Conservation (phyloP, 2,888 invertebrate species). For the Altica lythri region DNA sequence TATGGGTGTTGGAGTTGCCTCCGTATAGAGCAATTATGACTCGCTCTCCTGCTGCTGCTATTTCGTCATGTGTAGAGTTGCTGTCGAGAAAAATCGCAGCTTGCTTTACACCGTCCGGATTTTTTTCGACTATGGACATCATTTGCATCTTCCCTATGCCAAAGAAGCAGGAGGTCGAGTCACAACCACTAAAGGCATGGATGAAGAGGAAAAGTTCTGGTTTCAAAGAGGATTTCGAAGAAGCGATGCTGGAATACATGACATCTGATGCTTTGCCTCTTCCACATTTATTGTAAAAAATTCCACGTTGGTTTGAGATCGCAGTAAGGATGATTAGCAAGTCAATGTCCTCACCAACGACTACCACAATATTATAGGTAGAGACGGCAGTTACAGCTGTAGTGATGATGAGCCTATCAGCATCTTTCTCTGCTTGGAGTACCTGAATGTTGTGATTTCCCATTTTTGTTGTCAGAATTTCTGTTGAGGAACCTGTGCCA, state of each 20-base stretch:
- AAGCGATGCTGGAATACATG: slow-evolving; percentile 22
- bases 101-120: slow-evolving; percentile 18
- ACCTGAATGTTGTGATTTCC: slow-evolving; percentile 3
- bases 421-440: not conserved
- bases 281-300: slow-evolving; percentile 20
- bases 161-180: slow-evolving; percentile 15
- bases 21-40: slow-evolving; percentile 3
- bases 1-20: slow-evolving; percentile 6
- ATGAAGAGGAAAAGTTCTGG: slow-evolving; percentile 21
- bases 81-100: slow-evolving; percentile 21
- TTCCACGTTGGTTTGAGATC: slow-evolving; percentile 17
- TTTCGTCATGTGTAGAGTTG: slow-evolving; percentile 24
- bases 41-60: slow-evolving; percentile 14
- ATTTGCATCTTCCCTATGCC: slow-evolving; percentile 19
- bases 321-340: not conserved
- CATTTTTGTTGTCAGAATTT: not conserved
- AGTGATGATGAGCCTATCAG: too few species aligned
- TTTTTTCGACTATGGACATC: slow-evolving; percentile 21
- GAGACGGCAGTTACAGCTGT: slow-evolving; percentile 1
- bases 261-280: too few species aligned
- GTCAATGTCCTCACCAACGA: not conserved
- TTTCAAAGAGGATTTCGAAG: slow-evolving; percentile 17
- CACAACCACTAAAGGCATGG: slow-evolving; percentile 20
- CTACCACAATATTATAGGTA: slow-evolving; percentile 6
- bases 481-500: slow-evolving; percentile 1